Evolutionary conservation across 2,797 vertebrate genomes (phyloP).

Genomic region (Glyptemys insculpta): DNA sequence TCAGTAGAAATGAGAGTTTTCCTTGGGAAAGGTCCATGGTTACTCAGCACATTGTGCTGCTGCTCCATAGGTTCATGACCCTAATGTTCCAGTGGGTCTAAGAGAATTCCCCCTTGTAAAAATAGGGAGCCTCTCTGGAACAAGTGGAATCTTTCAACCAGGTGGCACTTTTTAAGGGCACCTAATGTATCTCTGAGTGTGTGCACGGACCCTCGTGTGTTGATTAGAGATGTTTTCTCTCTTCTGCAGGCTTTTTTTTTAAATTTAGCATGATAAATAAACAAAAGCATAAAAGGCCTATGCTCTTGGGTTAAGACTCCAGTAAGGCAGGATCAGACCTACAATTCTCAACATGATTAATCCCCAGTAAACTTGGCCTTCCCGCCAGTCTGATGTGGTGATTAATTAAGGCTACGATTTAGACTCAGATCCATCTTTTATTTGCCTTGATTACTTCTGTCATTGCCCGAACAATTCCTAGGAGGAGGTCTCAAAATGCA

Average conservation of each 20-base stretch:
- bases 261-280: background rate
- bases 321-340: background rate
- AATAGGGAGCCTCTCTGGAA: constrained; percentile 7
- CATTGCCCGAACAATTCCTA: background rate
- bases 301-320: background rate
- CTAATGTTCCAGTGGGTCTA: background rate
- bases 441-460: background rate
- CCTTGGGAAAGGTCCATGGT: background rate
- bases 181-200: background rate
- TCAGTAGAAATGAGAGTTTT: background rate
- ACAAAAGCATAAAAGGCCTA: background rate
- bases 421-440: background rate
- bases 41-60: background rate
- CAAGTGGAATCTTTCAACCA: constrained; percentile 25
- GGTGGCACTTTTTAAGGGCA: constrained; percentile 30
- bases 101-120: background rate
- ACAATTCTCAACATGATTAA: background rate
- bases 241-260: background rate
- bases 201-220: background rate
- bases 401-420: constrained; percentile 19
- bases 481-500: background rate
- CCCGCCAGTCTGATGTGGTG: background rate
- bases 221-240: background rate
- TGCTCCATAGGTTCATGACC: background rate
- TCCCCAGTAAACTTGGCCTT: background rate